Evolutionary conservation across 2,888 invertebrate species (phyloP).

Genomic region (Chymomyza fuscimana): DNA sequence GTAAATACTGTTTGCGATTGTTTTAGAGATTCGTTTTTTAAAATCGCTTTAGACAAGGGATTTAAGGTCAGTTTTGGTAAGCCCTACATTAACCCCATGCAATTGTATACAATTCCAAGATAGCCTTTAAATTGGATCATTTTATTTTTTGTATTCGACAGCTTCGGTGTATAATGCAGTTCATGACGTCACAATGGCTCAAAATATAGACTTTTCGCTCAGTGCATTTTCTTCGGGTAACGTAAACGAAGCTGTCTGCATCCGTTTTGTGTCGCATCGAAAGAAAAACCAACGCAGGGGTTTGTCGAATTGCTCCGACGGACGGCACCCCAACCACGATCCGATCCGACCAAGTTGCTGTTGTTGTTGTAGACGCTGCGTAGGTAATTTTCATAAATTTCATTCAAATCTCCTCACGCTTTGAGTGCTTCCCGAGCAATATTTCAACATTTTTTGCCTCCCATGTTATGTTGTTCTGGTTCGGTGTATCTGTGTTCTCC

Average conservation of each 20-base stretch:
- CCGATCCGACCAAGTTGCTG: constrained; percentile 10
- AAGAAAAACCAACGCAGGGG: constrained; percentile 48
- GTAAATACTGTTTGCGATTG: too few species aligned
- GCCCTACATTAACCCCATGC: too few species aligned
- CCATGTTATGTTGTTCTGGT: background rate
- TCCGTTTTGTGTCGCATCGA: constrained; percentile 20
- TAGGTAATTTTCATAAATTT: constrained; percentile 64
- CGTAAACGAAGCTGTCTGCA: constrained; percentile 19
- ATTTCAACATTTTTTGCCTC: constrained; percentile 9
- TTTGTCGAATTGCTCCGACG: constrained; percentile 6
- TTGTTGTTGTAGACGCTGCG: constrained; percentile 52
- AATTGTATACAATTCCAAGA: too few species aligned
- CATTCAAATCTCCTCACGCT: constrained; percentile 50
- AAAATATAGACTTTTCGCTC: background rate
- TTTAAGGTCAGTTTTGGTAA: too few species aligned
- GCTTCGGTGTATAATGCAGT: too few species aligned
- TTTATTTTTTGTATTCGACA: too few species aligned
- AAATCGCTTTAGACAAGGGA: too few species aligned
- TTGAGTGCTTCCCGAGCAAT: constrained; percentile 13
- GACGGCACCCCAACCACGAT: constrained; percentile 55
- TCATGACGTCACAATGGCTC: too few species aligned
- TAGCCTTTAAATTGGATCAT: too few species aligned
- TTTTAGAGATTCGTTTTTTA: too few species aligned
- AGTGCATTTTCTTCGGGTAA: background rate
- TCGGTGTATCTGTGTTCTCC: background rate